Base-by-base conservation (phyloP, 2,888 invertebrate genomes). In the Drosophila niveifrons region DNA sequence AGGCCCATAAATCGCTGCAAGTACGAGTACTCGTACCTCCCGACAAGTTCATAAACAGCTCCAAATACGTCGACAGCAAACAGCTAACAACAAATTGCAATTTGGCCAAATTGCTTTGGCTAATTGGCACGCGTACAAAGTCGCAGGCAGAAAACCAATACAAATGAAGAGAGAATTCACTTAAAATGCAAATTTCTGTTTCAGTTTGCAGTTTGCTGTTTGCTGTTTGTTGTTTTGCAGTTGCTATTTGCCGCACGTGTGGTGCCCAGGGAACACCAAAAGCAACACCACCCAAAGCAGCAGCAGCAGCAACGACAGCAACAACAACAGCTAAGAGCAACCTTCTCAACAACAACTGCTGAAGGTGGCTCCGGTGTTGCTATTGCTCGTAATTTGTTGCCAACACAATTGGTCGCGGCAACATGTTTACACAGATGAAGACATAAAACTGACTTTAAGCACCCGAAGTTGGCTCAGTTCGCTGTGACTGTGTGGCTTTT, bases 11-110 rank as follows among this genome's bases (percentile, higher is more conserved):
- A 75, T 78, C 48, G 75, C 57, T 51, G 18, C 50, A 34, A 46
- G 36, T 15, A 39, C 50, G 15, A 53, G 50, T 48, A 43, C 29
- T n/a, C 11, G 36, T 39, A 48, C 44, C 41, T 63, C 10, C n/a
- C n/a, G 71, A 63, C 87, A 83, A 77, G 84, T 83, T 84, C 85
- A 83, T 83, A 83, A 83, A 87, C 75, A 80, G 75, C 72, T 48
- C 74, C 68, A 70, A 70, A 69, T 65, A 67, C 63, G 78, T 75
- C 63, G 58, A 83, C 79, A 72, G 76, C 72, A 82, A 83, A 83
- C 83, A 83, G 83, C 84, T 87, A 84, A 83, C 83, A 83, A 82
- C 87, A 84, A 80, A 84, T 83, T 83, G 83, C 83, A 87, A 83
- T 83, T 83, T 83, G 87, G 87, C 83, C 80, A 87, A 83, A 83